Evolutionary conservation across 2,113 vertebrate species (phyloP).

Genomic region (Macquaria australasica): DNA sequence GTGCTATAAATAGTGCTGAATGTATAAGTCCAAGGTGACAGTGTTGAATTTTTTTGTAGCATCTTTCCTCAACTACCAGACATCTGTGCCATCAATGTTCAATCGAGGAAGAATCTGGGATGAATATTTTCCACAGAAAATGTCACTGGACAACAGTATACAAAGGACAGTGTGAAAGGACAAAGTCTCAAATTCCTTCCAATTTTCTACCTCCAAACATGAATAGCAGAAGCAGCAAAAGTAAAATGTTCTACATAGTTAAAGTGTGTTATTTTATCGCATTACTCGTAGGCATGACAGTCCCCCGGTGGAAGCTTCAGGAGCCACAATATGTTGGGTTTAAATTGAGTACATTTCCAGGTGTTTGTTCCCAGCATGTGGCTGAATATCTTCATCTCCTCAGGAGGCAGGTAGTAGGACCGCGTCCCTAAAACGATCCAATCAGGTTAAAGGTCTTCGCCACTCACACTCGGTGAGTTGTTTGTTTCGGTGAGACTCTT

Average conservation of each 20-base stretch:
- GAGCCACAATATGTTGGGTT: not conserved
- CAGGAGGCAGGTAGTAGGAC: slow-evolving; percentile 86
- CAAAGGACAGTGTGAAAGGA: not conserved
- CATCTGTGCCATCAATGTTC: not conserved
- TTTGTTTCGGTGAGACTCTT: slow-evolving; percentile 51
- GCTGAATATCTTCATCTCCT: slow-evolving; percentile 76
- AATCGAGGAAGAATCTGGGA: not conserved
- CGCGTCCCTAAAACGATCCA: slow-evolving; percentile 84
- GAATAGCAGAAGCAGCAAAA: slow-evolving; percentile 4
- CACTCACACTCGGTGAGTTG: slow-evolving; percentile 85
- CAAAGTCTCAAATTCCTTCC: not conserved
- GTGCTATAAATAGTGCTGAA: not conserved
- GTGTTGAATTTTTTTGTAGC: not conserved
- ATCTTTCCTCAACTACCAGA: not conserved
- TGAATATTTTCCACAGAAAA: slow-evolving; percentile 33
- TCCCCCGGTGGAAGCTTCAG: not conserved
- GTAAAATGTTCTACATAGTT: not conserved
- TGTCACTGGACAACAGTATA: not conserved
- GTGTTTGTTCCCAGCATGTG: slow-evolving; percentile 55
- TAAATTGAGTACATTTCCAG: slow-evolving; percentile 12
- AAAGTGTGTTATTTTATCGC: not conserved
- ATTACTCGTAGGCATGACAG: not conserved
- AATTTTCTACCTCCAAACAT: too few species aligned
- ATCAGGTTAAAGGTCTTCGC: slow-evolving; percentile 85
- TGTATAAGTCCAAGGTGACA: not conserved